Evolutionary conservation across 2,888 invertebrate genomes (phyloP), one percentile per base, ranked within the genome.

Genomic region (Parnassius glacialis): DNA sequence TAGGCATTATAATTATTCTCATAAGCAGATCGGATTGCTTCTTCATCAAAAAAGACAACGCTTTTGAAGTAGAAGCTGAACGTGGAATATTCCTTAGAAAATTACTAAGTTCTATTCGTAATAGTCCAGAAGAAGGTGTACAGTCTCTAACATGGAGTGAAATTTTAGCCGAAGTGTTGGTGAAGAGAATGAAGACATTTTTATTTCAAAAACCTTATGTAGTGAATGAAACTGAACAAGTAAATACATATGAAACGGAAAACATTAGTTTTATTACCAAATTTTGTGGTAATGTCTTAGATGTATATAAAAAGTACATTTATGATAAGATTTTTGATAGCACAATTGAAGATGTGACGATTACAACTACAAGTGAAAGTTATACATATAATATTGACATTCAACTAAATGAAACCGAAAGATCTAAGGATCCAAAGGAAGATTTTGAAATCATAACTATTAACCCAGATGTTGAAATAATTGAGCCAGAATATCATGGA

Each of bases 101-200:
- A 84, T 81, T 86, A 76, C 85, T 82, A 72, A 83, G 79, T 74
- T 73, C 79, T 65, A 75, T 82, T 73, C 65, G 68, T 60, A 65
- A 70, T 64, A 68, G 68, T 45, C 52, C 68, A 62, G 74, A 74
- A 58, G 78, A 79, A 52, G 65, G 68, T 61, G 66, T 71, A 59
- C 79, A 80, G 70, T 78, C 79, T 59, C 70, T 77, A 65, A 76
- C 82, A 60, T 90, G 88, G 89, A 88, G 86, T 74, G 84, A 85
- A 67, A 79, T 89, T 62, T 69, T 90, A 47, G 89, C 89, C 7
- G 82, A 85, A 65, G 80, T 83, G 62, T 74, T 89, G 66, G 83
- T 88, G 70, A 84, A 83, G 64, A 83, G 79, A 73, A 80, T 87
- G 70, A 81, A 77, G 67, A 74, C 79, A 2, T 48, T 48, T n/a